Evolutionary conservation across 2,113 vertebrate genomes (phyloP), one percentile per base, ranked within the genome.

Genomic region (Scolopax mira): DNA sequence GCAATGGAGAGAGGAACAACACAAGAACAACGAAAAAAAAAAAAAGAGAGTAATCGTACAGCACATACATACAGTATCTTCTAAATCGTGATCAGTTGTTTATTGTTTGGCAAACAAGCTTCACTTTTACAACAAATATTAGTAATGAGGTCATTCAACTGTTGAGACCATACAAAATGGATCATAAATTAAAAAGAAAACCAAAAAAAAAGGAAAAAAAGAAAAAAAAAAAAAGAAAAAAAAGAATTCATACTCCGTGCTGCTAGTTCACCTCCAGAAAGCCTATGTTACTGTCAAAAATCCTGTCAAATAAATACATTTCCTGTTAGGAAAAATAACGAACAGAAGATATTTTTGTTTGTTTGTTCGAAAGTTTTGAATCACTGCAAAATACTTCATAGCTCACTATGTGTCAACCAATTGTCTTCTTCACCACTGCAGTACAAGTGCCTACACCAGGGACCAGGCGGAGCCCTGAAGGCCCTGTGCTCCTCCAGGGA

Each of bases 41-140:
- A 85, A 85, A 82, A 44, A 95, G 87, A 89, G 89, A 96, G 97
- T 93, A 93, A 96, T 96, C 11, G 95, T 98, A 97, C 96, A 97
- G 97, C 97, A 98, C 97, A 97, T 98, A 97, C 97, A 97, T 97
- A 97, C 97, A 96, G 57, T 98, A 96, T 95, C 97, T 98, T 98
- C 98, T 98, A 98, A 98, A 98, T 98, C 77, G 98, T 98, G 98
- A 98, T 98, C 98, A 98, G 98, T 98, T 98, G 98, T 99, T 99
- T 99, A 99, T 99, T 99, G 99, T 98, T 99, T 98, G 98, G 98
- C 98, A 99, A 99, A 99, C 98, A 99, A 98, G 98, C 98, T 98
- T 98, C 98, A 99, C 99, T 98, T 98, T 99, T 98, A 99, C 99
- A 99, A 99, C 99, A 99, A 98, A 98, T 99, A 99, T 99, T 98